Evolutionary conservation across 2,888 invertebrate genomes (phyloP).

Genomic region (Perithous albicinctus): DNA sequence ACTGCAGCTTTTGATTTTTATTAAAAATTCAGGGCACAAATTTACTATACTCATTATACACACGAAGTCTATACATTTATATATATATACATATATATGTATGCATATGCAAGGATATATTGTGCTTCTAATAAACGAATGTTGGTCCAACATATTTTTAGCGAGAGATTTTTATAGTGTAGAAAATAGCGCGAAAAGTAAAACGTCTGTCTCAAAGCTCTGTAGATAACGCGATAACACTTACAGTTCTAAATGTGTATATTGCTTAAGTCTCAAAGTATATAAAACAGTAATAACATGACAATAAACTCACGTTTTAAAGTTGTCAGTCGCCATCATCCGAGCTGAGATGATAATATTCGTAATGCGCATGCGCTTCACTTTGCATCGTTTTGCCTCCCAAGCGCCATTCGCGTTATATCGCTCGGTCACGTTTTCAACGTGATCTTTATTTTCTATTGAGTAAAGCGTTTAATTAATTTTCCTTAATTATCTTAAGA

Average conservation of each 20-base stretch:
- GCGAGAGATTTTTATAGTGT: slow-evolving; percentile 36
- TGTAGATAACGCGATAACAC: not conserved
- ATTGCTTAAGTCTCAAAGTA: slow-evolving; percentile 30
- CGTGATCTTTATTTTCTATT: slow-evolving; percentile 16
- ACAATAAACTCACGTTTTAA: slow-evolving; percentile 82
- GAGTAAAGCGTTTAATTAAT: too few species aligned
- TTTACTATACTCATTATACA: slow-evolving; percentile 7
- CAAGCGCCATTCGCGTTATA: slow-evolving; percentile 53
- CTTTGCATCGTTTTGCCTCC: slow-evolving; percentile 71
- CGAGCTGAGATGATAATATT: slow-evolving; percentile 75
- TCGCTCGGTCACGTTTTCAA: slow-evolving; percentile 56
- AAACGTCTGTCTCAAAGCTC: not conserved
- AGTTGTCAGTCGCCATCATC: slow-evolving; percentile 83
- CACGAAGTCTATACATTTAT: slow-evolving; percentile 12
- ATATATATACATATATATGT: slow-evolving; percentile 1
- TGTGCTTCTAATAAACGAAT: slow-evolving; percentile 52
- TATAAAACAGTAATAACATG: slow-evolving; percentile 74
- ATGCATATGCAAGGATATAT: slow-evolving; percentile 28
- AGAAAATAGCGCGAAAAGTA: not conserved
- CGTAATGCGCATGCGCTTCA: slow-evolving; percentile 77
- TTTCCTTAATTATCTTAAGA: too few species aligned
- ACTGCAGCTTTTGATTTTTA: too few species aligned
- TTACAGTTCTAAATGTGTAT: not conserved
- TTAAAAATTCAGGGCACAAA: too few species aligned
- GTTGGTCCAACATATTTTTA: slow-evolving; percentile 51